Evolutionary conservation across 2,888 invertebrate genomes (phyloP).

Genomic region (Drosophila picticornis): DNA sequence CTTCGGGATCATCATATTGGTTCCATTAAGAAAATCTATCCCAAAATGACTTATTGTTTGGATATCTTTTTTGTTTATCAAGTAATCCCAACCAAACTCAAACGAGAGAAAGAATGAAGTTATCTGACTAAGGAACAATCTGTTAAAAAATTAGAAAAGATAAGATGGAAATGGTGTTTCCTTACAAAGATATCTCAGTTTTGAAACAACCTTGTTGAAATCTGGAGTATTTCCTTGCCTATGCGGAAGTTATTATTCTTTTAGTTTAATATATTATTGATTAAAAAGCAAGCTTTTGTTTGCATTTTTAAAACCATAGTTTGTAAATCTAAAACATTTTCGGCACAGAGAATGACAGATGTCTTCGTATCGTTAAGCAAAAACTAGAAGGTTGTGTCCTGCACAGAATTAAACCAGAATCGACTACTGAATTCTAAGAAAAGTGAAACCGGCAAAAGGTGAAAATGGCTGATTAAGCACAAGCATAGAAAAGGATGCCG

Average conservation of each 20-base stretch:
- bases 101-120: neutral
- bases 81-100: neutral
- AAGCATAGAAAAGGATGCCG: neutral
- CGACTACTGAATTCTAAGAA: slow-evolving; percentile 1
- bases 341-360: neutral
- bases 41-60: neutral
- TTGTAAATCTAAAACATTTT: neutral
- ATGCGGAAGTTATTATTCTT: neutral
- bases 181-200: neutral
- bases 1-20: neutral
- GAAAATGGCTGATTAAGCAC: neutral
- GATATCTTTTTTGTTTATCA: neutral
- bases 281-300: neutral
- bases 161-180: neutral
- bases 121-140: neutral
- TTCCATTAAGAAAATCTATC: neutral
- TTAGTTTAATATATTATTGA: neutral
- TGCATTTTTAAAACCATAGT: neutral
- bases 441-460: neutral
- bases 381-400: neutral
- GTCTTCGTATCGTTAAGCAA: neutral
- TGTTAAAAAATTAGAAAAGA: too few relatives aligned
- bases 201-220: neutral
- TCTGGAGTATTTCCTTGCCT: neutral
- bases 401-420: neutral